Percentiles rank a stretch among this genome's conserved stretches.
Evolutionary conservation across 2,888 invertebrate genomes (phyloP).

Genomic region (Atherix ibis): DNA sequence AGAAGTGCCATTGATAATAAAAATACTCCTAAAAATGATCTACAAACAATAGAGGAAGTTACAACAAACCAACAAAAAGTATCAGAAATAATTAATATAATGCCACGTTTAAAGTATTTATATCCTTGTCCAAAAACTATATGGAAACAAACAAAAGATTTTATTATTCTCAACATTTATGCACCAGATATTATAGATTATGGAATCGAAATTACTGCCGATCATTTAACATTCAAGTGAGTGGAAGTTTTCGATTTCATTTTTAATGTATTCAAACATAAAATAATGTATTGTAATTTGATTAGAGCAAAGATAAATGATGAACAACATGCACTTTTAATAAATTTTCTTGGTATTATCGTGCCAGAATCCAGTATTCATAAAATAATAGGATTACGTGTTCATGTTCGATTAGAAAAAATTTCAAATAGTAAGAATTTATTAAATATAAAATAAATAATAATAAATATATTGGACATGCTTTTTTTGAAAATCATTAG

Average conservation of each 20-base stretch:
- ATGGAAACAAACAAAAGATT: slow-evolving; percentile 20
- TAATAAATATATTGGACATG: too few species aligned
- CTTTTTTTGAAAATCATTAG: background rate
- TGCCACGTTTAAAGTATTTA: slow-evolving; percentile 10
- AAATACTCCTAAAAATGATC: too few species aligned
- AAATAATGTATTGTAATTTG: background rate
- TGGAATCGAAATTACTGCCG: slow-evolving; percentile 15
- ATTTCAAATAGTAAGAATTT: slow-evolving; percentile 4
- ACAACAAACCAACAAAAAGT: too few species aligned
- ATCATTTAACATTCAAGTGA: slow-evolving; percentile 10
- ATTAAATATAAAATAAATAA: background rate
- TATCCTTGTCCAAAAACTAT: slow-evolving; percentile 17
- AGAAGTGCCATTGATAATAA: too few species aligned
- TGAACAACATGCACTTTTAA: slow-evolving; percentile 13
- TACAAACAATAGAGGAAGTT: too few species aligned
- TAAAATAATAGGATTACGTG: slow-evolving; percentile 20
- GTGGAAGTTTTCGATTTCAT: too few species aligned
- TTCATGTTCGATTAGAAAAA: slow-evolving; percentile 16
- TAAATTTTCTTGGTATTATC: slow-evolving; percentile 17
- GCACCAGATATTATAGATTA: slow-evolving; percentile 19
- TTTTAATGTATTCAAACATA: background rate
- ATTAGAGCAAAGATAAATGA: background rate
- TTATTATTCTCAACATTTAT: slow-evolving; percentile 17
- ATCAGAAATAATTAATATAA: too few species aligned
- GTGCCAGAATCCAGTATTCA: slow-evolving; percentile 16